Base-by-base conservation (phyloP, 2,888 invertebrate genomes). In the Lithophane ornitopus region DNA sequence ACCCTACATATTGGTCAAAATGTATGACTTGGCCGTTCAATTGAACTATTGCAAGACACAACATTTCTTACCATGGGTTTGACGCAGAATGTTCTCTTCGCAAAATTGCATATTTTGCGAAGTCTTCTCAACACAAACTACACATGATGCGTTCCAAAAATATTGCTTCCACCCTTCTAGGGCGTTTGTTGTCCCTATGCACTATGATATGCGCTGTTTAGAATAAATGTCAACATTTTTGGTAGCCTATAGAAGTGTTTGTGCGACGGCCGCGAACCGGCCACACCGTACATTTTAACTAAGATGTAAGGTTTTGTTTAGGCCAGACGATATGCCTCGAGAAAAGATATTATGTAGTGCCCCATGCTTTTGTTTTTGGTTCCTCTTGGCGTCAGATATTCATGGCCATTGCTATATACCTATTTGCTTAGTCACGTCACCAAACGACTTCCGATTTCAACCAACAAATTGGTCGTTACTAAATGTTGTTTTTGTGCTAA, bases 381-480 rank as follows among this genome's bases (percentile, higher is more conserved):
- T 58, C 58, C 9, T 58, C 16, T 58, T 16, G 28, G 28, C 8
- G 16, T 26, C 26, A 28, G 28, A 28, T 58, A 44, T 6, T 14
- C 1, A 26, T 71, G 3, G 12, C 26, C 34, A 28, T 19, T 14
- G n/a, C 16, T 39, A 34, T 34, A 34, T 6, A 59, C 28, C 4
- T 22, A 46, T 46, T 28, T 28, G 39, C 22, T 73, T 7, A 46
- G 26, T 41, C 28, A 65, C 26, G 26, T 41, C 28, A 65, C 26
- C 19, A 26, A 62, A 54, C 16, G 7, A 46, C 46, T 59, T 77
- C 14, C 14, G 46, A 68, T 44, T 44, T 22, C 14, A 44, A 52
- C 59, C 28, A 78, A 78, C 3, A n/a, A 78, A 41, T 41, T 41
- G 4, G 19, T 78, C 8, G 7, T 26, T 41, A 41, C 9, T 1